phyloP scores from a whole-genome alignment of 2,888 invertebrate species.

The Athalia circularis region DNA sequence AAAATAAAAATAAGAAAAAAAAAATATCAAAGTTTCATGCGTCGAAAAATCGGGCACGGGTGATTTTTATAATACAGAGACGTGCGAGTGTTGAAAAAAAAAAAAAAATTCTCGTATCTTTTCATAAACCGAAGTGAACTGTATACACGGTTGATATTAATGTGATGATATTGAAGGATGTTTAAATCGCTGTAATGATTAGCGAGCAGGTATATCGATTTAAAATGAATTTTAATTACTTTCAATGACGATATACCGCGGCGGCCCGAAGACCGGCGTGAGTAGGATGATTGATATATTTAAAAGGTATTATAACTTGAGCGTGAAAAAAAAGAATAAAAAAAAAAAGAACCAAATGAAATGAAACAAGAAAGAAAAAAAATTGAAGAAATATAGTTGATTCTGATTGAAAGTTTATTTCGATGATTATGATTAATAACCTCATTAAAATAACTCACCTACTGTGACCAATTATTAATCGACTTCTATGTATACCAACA shows the following conservation, averaged over 20 bases:
- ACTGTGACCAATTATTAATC: slow-evolving; percentile 39
- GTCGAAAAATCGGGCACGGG: no score
- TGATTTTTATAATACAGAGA: no score
- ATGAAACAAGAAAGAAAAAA: no score
- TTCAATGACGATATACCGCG: not conserved
- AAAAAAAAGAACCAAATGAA: no score
- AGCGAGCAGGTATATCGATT: slow-evolving; percentile 54
- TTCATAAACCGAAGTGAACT: not conserved
- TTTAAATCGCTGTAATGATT: slow-evolving; percentile 57
- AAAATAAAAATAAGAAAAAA: not conserved
- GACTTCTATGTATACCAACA: slow-evolving; percentile 4
- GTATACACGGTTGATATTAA: slow-evolving; percentile 5
- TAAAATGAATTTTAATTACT: slow-evolving; percentile 70
- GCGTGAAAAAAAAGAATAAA: slow-evolving; percentile 1
- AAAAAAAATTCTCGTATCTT: no score
- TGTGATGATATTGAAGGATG: slow-evolving; percentile 45
- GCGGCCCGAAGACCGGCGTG: not conserved
- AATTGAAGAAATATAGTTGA: not conserved
- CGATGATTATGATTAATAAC: slow-evolving; percentile 47
- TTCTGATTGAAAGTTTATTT: slow-evolving; percentile 42
- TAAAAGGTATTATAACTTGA: slow-evolving; percentile 47
- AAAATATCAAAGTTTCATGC: no score
- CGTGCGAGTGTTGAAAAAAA: no score
- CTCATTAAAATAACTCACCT: slow-evolving; percentile 32
- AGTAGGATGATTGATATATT: slow-evolving; percentile 64